Base-by-base conservation (phyloP, 2,113 vertebrate species). In the Podarcis muralis region DNA sequence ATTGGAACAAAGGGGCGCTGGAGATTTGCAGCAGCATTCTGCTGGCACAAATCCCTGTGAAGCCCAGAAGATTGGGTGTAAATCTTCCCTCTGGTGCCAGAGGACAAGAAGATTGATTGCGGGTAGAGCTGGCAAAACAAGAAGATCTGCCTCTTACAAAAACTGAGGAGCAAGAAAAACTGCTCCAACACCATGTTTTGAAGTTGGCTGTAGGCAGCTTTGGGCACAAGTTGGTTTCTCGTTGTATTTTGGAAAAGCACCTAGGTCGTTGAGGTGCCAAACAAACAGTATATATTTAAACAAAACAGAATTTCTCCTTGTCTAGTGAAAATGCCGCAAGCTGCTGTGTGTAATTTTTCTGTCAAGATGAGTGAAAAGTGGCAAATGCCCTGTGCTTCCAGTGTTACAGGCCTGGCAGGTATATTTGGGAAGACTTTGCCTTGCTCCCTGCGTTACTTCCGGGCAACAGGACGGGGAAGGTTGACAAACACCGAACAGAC, bases 91-190 rank as follows among this genome's bases (percentile, higher is more conserved):
- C 69, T 23, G 30, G 30, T 32, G n/a, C 5, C n/a, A 62, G 71
- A 32, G n/a, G 23, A 3, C 69, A 35, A 7, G 43, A 84, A 72
- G 40, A 84, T 84, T 20, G 48, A 72, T 57, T 72, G 7, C 48
- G 59, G n/a, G n/a, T 27, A 76, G 32, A 23, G 72, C 32, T 75
- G 71, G 71, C 71, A 76, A 85, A 76, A 85, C 71, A 62, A 57
- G 84, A 76, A 18, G 57, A 27, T 62, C 57, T 37, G 72, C n/a
- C 53, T 76, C 23, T 57, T 37, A 32, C 32, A 9, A 25, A 85
- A 59, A 75, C 32, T 62, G 71, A 23, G 9, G n/a, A 85, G 53
- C 83, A 32, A 85, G 83, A 85, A 85, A 85, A 85, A 37, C 84
- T 85, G 32, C 71, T 75, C 32, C 37, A 62, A 76, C 48, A 6